phyloP scores from a whole-genome alignment of 53 echinoderm and acorn worm species.

The Pentamera pediparva region DNA sequence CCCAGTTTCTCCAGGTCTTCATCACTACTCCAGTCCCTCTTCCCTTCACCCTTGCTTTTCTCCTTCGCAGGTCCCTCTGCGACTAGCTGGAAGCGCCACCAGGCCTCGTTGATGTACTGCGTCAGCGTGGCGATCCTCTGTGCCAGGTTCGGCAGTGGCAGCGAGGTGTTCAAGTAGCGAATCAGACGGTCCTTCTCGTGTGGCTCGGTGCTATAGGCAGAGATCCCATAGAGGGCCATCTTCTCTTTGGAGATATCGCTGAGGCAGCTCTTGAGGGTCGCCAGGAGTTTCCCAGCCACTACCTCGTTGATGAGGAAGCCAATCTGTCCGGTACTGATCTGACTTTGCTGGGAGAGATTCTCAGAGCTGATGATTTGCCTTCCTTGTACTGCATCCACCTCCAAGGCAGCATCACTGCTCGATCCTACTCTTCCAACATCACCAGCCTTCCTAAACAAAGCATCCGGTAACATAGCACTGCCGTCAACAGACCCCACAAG shows the following conservation, averaged over 20 bases:
- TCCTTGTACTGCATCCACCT: not conserved
- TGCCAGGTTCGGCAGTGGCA: constrained; percentile 53
- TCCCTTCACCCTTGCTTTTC: not conserved
- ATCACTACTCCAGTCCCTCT: constrained; percentile 52
- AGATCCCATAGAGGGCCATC: constrained; percentile 34
- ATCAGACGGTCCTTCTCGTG: constrained; percentile 35
- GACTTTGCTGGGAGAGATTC: constrained; percentile 15
- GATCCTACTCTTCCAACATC: not conserved
- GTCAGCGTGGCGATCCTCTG: constrained; percentile 73
- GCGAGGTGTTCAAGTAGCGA: constrained; percentile 61
- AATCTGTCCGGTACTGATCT: constrained; percentile 26
- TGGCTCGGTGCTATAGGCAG: constrained; percentile 9
- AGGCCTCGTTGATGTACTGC: constrained; percentile 71
- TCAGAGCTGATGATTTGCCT: constrained; percentile 16
- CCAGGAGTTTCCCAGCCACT: constrained; percentile 53
- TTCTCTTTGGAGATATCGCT: constrained; percentile 48
- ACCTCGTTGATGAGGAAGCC: constrained; percentile 59
- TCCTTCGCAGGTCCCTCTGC: constrained; percentile 18
- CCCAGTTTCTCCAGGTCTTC: constrained; percentile 51
- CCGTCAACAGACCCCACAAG: not conserved
- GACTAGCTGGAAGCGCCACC: constrained; percentile 91
- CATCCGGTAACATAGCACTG: too few species aligned
- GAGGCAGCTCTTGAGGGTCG: constrained; percentile 70
- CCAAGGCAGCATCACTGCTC: not conserved
- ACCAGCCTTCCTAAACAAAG: not conserved